phyloP scores from a whole-genome alignment of 1,140 invertebrate genomes.

The Drosophila ogumai region DNA sequence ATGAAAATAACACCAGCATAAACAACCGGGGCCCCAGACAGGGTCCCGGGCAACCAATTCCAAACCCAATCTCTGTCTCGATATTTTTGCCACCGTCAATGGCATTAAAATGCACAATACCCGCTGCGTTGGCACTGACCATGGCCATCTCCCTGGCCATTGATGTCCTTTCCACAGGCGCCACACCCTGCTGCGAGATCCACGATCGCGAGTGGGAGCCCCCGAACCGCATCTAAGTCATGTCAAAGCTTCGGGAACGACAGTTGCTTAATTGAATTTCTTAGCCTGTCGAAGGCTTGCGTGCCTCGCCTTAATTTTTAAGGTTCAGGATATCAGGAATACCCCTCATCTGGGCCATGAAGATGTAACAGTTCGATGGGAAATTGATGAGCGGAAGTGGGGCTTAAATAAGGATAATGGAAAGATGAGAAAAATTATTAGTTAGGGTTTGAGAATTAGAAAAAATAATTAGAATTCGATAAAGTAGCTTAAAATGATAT shows the following conservation, averaged over 20 bases:
- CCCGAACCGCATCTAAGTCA: conserved; percentile 63
- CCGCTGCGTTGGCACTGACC: conserved; percentile 62
- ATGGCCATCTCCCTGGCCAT: conserved; percentile 2
- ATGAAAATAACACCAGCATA: conserved; percentile 82
- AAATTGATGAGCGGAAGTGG: conserved; percentile 15
- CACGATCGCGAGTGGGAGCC: conserved; percentile 57
- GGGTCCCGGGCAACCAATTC: not conserved
- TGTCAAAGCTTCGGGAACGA: conserved; percentile 57
- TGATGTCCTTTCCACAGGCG: conserved; percentile 64
- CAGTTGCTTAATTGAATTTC: conserved; percentile 77
- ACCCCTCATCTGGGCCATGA: conserved; percentile 18
- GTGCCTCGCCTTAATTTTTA: conserved; percentile 38
- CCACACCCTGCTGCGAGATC: conserved; percentile 72
- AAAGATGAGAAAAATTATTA: not conserved
- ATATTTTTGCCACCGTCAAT: conserved; percentile 36
- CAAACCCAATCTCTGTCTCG: not conserved
- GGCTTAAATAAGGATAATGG: conserved; percentile 8
- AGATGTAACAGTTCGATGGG: conserved; percentile 27
- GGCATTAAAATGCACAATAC: conserved; percentile 76
- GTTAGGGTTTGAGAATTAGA: not conserved
- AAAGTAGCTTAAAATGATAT: not conserved
- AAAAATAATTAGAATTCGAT: not conserved
- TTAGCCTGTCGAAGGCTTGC: conserved; percentile 24
- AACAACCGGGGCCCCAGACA: conserved; percentile 54
- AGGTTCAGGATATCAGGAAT: not conserved